Evolutionary conservation across 1,140 invertebrate genomes (phyloP), one percentile per base, ranked within the genome.

Genomic region (Drosophila teissieri): DNA sequence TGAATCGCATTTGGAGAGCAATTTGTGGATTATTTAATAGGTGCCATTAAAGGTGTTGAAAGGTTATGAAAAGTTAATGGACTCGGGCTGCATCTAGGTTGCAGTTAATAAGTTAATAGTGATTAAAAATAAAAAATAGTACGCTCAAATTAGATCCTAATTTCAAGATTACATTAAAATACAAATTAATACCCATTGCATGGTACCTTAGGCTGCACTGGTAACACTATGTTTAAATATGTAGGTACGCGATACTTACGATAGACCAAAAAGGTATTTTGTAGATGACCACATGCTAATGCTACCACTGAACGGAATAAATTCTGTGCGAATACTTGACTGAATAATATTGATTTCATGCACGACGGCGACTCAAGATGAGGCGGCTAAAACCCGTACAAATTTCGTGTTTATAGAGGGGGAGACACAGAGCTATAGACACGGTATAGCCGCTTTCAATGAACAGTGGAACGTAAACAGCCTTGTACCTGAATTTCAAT

Each of bases 401-500:
- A 56, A 51, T 46, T 74, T 48, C 37, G 53, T 63, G 45, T 65
- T 75, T 73, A 54, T 55, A 45, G 37, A 48, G 48, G 31, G 56
- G 54, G 37, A 48, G 24, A 48, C 48, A 63, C 52, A 44, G 34
- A 39, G 36, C 45, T 15, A 19, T 15, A 31, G 15, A 54, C 37
- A 44, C 62, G 73, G 51, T 55, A 17, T 40, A 31, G 60, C 37
- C 45, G 76, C 78, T 81, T 84, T 84, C 81, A 86, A 85, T 86
- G 80, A 82, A 79, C 62, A 62, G 60, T 62, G 72, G 77, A 81
- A 82, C 83, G 83, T 90, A 75, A 67, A 57, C 76, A 90, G 90
- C 90, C 90, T 91, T 91, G 90, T 90, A 91, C 91, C 77, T 91
- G 76, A 83, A 89, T 89, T 91, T 91, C 90, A 91, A 91, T 91